phyloP scores from a whole-genome alignment of 2,888 invertebrate species.

The Sinodicranocentrus sp. region DNA sequence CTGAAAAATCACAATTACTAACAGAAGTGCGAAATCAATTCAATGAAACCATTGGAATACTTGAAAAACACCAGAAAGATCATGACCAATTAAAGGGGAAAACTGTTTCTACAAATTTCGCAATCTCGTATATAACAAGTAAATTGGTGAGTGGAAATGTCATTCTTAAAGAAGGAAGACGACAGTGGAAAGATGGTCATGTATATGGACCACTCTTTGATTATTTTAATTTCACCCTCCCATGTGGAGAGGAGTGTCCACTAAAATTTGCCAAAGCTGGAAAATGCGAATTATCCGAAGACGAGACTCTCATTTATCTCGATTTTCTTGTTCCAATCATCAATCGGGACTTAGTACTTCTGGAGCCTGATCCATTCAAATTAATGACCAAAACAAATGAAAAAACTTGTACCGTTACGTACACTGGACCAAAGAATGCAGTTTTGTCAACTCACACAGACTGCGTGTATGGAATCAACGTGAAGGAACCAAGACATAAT shows the following conservation, averaged over 20 bases:
- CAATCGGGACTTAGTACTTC: slow-evolving; percentile 15
- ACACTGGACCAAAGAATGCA: slow-evolving; percentile 54
- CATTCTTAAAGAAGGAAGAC: too few relatives aligned
- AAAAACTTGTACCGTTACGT: slow-evolving; percentile 54
- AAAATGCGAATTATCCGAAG: slow-evolving; percentile 27
- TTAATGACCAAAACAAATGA: slow-evolving; percentile 33
- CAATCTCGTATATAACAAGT: too few relatives aligned
- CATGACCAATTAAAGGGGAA: too few relatives aligned
- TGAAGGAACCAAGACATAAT: background rate
- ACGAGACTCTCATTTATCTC: background rate
- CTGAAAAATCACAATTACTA: background rate
- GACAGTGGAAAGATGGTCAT: too few relatives aligned
- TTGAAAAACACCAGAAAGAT: too few relatives aligned
- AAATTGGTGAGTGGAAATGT: too few relatives aligned
- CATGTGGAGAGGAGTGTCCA: slow-evolving; percentile 60
- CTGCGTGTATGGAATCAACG: slow-evolving; percentile 37
- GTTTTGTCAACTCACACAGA: background rate
- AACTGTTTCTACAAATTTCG: too few relatives aligned
- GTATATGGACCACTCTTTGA: too few relatives aligned
- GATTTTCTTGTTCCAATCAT: slow-evolving; percentile 40
- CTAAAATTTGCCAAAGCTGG: slow-evolving; percentile 29
- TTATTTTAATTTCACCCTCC: too few relatives aligned
- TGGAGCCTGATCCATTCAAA: slow-evolving; percentile 61
- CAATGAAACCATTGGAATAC: too few relatives aligned
- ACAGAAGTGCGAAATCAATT: too few relatives aligned